Evolutionary conservation across 2,113 vertebrate species (phyloP).

Genomic region (Lethenteron camtschaticum): DNA sequence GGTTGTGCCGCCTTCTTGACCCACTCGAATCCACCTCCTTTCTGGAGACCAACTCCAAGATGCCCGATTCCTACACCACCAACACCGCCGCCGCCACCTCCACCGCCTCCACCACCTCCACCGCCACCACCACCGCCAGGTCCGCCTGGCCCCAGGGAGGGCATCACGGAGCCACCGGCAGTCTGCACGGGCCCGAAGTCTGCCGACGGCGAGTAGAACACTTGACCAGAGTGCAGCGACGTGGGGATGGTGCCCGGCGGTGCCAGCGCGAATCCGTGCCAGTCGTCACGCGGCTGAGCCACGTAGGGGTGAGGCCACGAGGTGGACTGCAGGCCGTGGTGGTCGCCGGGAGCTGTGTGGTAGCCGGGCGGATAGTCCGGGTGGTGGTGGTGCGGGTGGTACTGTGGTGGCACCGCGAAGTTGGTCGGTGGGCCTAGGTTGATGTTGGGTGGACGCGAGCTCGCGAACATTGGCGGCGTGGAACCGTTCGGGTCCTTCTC

Average conservation of each 20-base stretch:
- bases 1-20: too few relatives aligned
- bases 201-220: background rate
- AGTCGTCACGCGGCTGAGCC: background rate
- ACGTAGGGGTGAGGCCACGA: background rate
- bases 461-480: background rate
- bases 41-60: too few relatives aligned
- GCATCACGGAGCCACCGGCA: background rate
- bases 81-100: too few relatives aligned
- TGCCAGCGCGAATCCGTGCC: background rate
- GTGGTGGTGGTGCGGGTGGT: background rate
- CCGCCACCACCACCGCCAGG: background rate
- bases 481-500: background rate
- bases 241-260: background rate
- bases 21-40: too few relatives aligned
- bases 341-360: background rate
- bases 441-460: background rate
- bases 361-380: background rate
- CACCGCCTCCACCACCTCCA: too few relatives aligned
- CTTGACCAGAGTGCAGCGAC: background rate
- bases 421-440: background rate
- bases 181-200: background rate
- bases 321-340: background rate
- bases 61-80: too few relatives aligned
- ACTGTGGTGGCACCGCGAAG: background rate
- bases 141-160: background rate